Conservation (phyloP, 2,888 invertebrate species). For the Augiades crinisus region DNA sequence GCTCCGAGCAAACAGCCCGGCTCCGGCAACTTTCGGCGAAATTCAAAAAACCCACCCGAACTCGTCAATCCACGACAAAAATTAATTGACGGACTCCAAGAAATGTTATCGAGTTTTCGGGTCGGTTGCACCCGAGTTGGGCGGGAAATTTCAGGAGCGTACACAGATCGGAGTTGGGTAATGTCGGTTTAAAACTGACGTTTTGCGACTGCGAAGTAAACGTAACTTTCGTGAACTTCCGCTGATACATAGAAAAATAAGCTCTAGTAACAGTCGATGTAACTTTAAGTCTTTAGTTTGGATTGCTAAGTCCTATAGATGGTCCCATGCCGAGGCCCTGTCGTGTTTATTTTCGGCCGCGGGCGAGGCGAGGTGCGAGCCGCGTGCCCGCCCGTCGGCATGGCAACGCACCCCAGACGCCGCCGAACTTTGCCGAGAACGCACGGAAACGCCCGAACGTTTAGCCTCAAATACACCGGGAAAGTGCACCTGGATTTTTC, state of each 20-base stretch:
- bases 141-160: neutral
- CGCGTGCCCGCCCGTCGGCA: constrained; percentile 62
- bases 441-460: constrained; percentile 47
- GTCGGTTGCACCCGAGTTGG: neutral
- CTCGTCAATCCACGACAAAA: constrained; percentile 20
- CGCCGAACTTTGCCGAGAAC: constrained; percentile 47
- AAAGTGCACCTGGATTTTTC: constrained; percentile 32
- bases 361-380: constrained; percentile 51
- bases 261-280: too few relatives aligned
- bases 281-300: constrained; percentile 18
- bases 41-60: constrained; percentile 24
- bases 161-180: neutral
- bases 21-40: constrained; percentile 33
- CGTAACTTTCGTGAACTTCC: too few relatives aligned
- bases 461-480: constrained; percentile 34
- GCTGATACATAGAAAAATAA: too few relatives aligned
- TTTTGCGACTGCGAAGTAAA: neutral
- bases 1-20: constrained; percentile 36
- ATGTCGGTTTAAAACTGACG: constrained; percentile 1
- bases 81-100: constrained; percentile 8
- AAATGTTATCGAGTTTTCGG: constrained; percentile 4
- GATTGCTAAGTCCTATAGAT: too few relatives aligned
- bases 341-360: constrained; percentile 72
- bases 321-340: constrained; percentile 30
- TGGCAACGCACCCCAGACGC: constrained; percentile 73